Evolutionary conservation across 2,888 invertebrate genomes (phyloP), one percentile per base, ranked within the genome.

Genomic region (Limnephilus rhombicus): DNA sequence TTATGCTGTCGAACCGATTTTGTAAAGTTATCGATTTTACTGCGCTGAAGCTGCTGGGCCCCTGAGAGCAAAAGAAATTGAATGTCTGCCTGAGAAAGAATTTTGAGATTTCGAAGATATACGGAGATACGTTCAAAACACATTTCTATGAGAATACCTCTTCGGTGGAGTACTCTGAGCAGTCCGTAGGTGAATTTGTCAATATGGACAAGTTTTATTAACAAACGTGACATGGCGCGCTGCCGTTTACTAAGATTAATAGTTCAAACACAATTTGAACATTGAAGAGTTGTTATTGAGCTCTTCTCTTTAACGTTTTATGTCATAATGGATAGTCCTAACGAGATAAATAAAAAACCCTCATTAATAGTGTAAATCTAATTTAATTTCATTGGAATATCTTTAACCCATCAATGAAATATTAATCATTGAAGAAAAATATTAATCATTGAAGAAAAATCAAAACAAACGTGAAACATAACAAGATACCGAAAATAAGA

Each of bases 201-300:
- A 92, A 82, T 85, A 87, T 41, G 45, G 90, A 49, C 29, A 80
- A 88, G 87, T 92, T 92, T 87, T 80, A 92, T 92, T 91, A 89
- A 91, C 92, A 88, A 49, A 88, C 92, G 91, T 82, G 92, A 90
- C 92, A 53, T 29, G 24, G 81, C 81, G 53, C 80, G 49, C 85
- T 45, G 85, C 45, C 68, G 68, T 24, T 68, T 24, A 37, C 83
- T n/a, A 41, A 86, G 86, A 86, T 86, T 86, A 86, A 86, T 86
- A 86, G 68, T 68, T 68, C n/a, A 68, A 24, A 68, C 24, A 68
- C 24, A 18, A 68, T 68, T 68, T 24, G 7, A 68, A n/a, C n/a
- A n/a, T 24, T n/a, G 24, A 68, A n/a, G 9, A 3, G 68, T 24
- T 68, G 24, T n/a, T 68, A 24, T 24, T 24, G 7, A 2, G n/a